Conservation (phyloP, 2,797 vertebrate genomes). For the Acipenser oxyrinchus region DNA sequence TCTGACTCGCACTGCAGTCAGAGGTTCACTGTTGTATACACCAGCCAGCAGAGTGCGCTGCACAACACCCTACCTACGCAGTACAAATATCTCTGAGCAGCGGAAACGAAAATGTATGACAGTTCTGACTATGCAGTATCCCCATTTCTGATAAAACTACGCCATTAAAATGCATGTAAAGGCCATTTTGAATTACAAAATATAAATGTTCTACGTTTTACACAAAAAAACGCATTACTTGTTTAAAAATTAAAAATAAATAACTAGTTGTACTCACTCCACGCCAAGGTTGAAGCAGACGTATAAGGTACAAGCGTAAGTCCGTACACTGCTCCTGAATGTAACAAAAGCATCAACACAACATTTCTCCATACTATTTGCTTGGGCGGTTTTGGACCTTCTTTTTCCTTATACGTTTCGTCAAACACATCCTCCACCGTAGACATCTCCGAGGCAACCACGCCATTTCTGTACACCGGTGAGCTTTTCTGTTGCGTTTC, state of each 20-base stretch:
- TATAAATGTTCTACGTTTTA: neutral
- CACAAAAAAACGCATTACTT: neutral
- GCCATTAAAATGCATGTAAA: slow-evolving; percentile 5
- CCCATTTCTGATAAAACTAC: slow-evolving; percentile 3
- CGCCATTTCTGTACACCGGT: too few species aligned
- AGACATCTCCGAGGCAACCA: neutral
- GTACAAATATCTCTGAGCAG: too few species aligned
- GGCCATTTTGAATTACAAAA: slow-evolving; percentile 3
- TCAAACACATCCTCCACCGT: slow-evolving; percentile 73
- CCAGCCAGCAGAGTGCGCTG: too few species aligned
- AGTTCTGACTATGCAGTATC: too few species aligned
- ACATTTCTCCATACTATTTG: slow-evolving; percentile 87
- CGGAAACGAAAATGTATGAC: too few species aligned
- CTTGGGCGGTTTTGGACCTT: slow-evolving; percentile 69
- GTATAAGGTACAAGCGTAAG: slow-evolving; percentile 59
- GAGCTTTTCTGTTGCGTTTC: too few species aligned
- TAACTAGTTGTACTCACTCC: slow-evolving; percentile 63
- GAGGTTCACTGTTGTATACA: too few species aligned
- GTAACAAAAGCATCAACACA: slow-evolving; percentile 76
- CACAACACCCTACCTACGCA: too few species aligned
- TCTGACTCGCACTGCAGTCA: too few species aligned
- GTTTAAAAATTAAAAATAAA: neutral
- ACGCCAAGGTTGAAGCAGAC: slow-evolving; percentile 63
- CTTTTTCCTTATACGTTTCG: slow-evolving; percentile 71
- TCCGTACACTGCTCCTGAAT: slow-evolving; percentile 59